phyloP scores from a whole-genome alignment of 2,888 invertebrate genomes.

The Pyrrhia umbra region DNA sequence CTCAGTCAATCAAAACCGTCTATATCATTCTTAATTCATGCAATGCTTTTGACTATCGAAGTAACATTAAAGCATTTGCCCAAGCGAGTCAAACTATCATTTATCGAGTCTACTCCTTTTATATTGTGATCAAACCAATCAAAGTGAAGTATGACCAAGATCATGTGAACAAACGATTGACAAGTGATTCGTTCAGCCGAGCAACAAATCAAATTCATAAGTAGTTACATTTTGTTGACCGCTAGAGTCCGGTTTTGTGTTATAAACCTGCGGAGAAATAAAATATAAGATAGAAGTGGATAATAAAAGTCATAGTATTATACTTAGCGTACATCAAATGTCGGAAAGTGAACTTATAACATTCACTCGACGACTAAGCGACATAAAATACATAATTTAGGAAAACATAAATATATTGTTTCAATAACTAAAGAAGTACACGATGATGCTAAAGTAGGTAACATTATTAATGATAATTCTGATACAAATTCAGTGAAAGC shows the following conservation, averaged over 20 bases:
- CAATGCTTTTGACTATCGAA: conserved; percentile 75
- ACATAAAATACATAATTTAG: conserved; percentile 75
- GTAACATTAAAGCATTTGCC: conserved; percentile 80
- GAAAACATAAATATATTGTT: conserved; percentile 67
- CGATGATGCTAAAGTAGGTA: conserved; percentile 17
- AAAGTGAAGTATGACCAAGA: conserved; percentile 87
- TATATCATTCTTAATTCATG: conserved; percentile 79
- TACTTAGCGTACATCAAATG: conserved; percentile 77
- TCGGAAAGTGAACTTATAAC: conserved; percentile 74
- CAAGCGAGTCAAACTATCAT: conserved; percentile 81
- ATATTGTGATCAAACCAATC: conserved; percentile 84
- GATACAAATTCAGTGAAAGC: conserved; percentile 27
- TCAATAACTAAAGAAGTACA: conserved; percentile 46
- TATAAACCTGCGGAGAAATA: conserved; percentile 90
- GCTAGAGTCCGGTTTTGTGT: conserved; percentile 90
- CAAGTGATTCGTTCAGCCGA: conserved; percentile 88
- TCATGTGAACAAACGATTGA: conserved; percentile 83
- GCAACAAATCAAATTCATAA: conserved; percentile 83
- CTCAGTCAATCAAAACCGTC: conserved; percentile 65
- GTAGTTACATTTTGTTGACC: conserved; percentile 91
- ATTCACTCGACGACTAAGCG: conserved; percentile 82
- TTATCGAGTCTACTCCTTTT: conserved; percentile 82
- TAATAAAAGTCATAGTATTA: conserved; percentile 74
- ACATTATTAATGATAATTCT: conserved; percentile 1
- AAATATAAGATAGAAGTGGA: conserved; percentile 88